Base-by-base conservation (phyloP, 2,888 invertebrate species). In the Ornithoptera alexandrae region DNA sequence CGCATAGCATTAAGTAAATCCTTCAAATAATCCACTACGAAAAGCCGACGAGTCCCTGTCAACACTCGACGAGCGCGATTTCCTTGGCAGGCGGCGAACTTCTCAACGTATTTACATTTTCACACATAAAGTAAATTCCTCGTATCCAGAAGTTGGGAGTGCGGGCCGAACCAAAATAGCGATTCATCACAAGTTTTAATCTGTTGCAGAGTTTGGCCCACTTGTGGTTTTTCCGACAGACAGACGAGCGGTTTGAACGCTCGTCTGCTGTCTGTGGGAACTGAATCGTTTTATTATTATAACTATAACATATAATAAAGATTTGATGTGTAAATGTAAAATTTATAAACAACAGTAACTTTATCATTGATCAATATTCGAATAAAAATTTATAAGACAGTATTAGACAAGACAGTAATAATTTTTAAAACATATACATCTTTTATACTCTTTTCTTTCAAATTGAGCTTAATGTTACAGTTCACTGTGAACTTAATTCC, bases 181-280 rank as follows among this genome's bases (percentile, higher is more conserved):
- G 86, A 89, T 90, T 90, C 90, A 88, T 89, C 89, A 89, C 85
- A 90, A 90, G 87, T 90, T 90, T 90, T 90, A 90, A 89, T 89
- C 88, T 90, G 88, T 89, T 89, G 68, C 71, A 80, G 81, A 88
- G 87, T 90, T 89, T 85, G 86, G 85, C 88, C 84, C 84, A 86
- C 85, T 88, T 88, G 85, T 76, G 84, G 83, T 81, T 78, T 39
- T 46, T 62, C 64, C 57, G 58, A 65, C 53, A 15, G 50, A 67
- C 30, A 62, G 62, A 78, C 72, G 77, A 74, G 75, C 62, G 79
- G 76, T 72, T 18, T 18, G n/a, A 65, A 67, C 71, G 73, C 59
- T 62, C 50, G 46, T 36, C 20, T 46, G 17, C 39, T 39, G 1
- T 39, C 39, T 39, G 39, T 39, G 39, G 10, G 6, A 10, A 39